Evolutionary conservation across 1,140 invertebrate species (phyloP).

Genomic region (Homalodisca vitripennis): DNA sequence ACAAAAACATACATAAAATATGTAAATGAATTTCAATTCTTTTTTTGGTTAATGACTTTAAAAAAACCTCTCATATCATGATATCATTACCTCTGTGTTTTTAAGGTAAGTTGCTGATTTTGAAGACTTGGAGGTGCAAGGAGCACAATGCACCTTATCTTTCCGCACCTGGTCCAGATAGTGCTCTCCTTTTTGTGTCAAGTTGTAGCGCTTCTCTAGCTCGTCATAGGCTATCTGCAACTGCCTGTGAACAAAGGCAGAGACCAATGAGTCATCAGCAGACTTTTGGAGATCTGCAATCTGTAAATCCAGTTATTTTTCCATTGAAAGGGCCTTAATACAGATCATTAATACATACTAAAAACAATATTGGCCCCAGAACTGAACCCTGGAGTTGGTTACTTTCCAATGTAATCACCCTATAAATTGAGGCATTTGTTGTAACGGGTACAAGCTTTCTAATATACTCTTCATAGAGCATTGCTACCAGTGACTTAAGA

Average conservation of each 20-base stretch:
- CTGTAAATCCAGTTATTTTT: not conserved
- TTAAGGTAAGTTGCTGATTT: slow-evolving; percentile 3
- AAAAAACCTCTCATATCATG: not conserved
- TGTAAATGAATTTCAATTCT: not conserved
- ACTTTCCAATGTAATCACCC: not conserved
- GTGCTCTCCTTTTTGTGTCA: not conserved
- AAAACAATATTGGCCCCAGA: not conserved
- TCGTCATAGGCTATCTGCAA: slow-evolving; percentile 7
- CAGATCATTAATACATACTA: not conserved
- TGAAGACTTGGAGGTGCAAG: not conserved
- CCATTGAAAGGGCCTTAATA: not conserved
- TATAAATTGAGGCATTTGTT: not conserved
- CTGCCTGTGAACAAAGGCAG: not conserved
- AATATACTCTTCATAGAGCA: too few species aligned
- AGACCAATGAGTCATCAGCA: too few species aligned
- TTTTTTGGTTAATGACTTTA: not conserved
- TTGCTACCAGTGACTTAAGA: too few species aligned
- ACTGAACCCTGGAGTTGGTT: not conserved
- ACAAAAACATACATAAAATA: not conserved
- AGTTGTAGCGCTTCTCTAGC: not conserved
- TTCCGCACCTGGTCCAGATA: not conserved
- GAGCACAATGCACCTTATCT: not conserved
- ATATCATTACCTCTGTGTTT: not conserved
- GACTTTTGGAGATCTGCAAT: not conserved
- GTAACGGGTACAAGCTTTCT: too few species aligned